Conservation (phyloP, 2,888 invertebrate genomes). For the Beris morrisii region DNA sequence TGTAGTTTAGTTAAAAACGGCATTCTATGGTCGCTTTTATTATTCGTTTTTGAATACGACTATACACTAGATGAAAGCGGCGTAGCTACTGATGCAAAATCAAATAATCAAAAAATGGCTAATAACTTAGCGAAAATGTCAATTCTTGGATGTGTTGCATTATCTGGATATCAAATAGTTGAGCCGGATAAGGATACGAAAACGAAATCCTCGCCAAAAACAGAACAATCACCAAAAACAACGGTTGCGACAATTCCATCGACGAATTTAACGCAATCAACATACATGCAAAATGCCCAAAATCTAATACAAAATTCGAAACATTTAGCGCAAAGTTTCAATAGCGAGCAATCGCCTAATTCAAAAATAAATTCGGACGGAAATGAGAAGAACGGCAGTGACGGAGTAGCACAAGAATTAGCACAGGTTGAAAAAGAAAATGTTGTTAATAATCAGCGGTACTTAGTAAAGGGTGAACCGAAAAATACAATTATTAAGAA, state of each 20-base stretch:
- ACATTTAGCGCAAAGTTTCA: conserved; percentile 47
- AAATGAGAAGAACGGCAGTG: conserved; percentile 7
- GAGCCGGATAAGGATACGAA: conserved; percentile 19
- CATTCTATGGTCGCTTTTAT: conserved; percentile 86
- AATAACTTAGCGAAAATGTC: conserved; percentile 90
- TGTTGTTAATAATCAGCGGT: conserved; percentile 45
- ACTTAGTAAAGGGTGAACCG: conserved; percentile 49
- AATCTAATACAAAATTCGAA: conserved; percentile 54
- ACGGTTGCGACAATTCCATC: conserved; percentile 21
- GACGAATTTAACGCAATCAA: conserved; percentile 39
- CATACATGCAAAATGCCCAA: conserved; percentile 55
- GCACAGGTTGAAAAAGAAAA: conserved; percentile 42
- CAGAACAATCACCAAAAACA: conserved; percentile 34
- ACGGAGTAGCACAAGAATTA: conserved; percentile 22
- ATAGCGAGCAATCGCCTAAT: conserved; percentile 37
- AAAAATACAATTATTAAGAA: conserved; percentile 65
- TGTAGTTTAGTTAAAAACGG: conserved; percentile 81
- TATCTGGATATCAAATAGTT: conserved; percentile 69
- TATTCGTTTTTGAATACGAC: conserved; percentile 92
- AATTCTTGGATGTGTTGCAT: conserved; percentile 78
- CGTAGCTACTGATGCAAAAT: conserved; percentile 78
- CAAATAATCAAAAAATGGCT: conserved; percentile 89
- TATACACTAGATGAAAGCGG: conserved; percentile 97
- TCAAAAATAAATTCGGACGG: conserved; percentile 7
- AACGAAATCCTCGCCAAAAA: conserved; percentile 21